Evolutionary conservation across 2,888 invertebrate species (phyloP).

Genomic region (Clanis bilineata): DNA sequence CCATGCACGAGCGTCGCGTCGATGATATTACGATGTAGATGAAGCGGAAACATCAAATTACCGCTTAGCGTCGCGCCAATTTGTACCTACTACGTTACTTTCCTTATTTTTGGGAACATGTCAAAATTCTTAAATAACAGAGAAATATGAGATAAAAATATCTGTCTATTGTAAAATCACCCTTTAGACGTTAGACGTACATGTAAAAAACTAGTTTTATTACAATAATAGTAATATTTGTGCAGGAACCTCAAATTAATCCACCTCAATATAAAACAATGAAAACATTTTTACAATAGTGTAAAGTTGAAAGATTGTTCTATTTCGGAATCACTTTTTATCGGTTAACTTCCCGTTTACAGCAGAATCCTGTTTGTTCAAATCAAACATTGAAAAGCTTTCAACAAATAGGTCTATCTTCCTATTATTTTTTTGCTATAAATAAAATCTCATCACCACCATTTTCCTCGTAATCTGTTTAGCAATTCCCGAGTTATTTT

Average conservation of each 20-base stretch:
- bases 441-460: no score
- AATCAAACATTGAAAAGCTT: constrained; percentile 63
- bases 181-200: no score
- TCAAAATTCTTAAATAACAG: background rate
- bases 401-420: constrained; percentile 38
- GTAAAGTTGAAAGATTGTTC: constrained; percentile 5
- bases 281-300: no score
- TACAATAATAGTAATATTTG: no score
- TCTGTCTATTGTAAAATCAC: no score
- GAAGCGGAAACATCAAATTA: constrained; percentile 22
- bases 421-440: background rate
- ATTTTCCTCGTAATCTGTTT: no score
- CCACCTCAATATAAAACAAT: no score
- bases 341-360: background rate
- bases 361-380: constrained; percentile 32
- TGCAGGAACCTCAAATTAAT: no score
- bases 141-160: no score
- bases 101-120: constrained; percentile 13
- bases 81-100: constrained; percentile 15
- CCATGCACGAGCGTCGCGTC: constrained; percentile 17
- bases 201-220: no score
- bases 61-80: constrained; percentile 20
- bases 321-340: background rate
- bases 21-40: constrained; percentile 20
- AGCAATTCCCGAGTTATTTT: no score